A percentile compares a stretch with the other conserved stretches of the same genome.
Evolutionary conservation across 2,113 vertebrate species (phyloP).

Genomic region (Gymnarchus niloticus): DNA sequence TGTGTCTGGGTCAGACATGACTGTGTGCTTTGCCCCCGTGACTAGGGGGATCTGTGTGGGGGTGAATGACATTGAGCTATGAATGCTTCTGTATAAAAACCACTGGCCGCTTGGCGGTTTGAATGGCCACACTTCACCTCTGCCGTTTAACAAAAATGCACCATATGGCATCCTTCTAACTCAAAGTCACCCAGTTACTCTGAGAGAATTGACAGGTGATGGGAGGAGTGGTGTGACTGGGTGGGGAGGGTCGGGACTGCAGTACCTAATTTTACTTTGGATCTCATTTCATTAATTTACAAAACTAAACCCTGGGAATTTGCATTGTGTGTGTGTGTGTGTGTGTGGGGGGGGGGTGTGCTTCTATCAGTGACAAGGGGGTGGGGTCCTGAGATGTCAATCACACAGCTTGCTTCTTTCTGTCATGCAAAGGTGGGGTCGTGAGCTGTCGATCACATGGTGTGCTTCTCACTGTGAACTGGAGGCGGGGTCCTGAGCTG

Average conservation of each 20-base stretch:
- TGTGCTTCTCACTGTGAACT: too few relatives aligned
- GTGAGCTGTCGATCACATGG: neutral
- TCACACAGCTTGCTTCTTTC: neutral
- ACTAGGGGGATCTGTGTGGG: neutral
- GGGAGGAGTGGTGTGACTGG: neutral
- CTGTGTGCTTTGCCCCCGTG: neutral
- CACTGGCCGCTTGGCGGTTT: neutral
- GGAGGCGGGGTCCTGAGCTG: neutral
- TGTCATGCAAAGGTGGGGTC: neutral
- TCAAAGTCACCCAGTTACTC: conserved; percentile 66
- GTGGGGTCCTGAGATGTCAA: neutral
- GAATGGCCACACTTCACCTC: neutral
- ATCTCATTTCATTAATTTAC: conserved; percentile 56
- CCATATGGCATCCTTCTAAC: neutral
- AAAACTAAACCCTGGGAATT: conserved; percentile 27
- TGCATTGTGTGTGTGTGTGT: conserved; percentile 12
- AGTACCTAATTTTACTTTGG: conserved; percentile 35
- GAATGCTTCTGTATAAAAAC: neutral
- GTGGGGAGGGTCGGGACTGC: neutral
- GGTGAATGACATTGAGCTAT: neutral
- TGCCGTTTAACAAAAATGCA: too few relatives aligned
- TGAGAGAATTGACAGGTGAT: conserved; percentile 35
- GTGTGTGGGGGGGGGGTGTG: neutral
- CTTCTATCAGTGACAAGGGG: neutral
- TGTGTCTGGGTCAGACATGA: neutral